Conservation (phyloP, 2,113 vertebrate genomes). For the Catharus minimus region DNA sequence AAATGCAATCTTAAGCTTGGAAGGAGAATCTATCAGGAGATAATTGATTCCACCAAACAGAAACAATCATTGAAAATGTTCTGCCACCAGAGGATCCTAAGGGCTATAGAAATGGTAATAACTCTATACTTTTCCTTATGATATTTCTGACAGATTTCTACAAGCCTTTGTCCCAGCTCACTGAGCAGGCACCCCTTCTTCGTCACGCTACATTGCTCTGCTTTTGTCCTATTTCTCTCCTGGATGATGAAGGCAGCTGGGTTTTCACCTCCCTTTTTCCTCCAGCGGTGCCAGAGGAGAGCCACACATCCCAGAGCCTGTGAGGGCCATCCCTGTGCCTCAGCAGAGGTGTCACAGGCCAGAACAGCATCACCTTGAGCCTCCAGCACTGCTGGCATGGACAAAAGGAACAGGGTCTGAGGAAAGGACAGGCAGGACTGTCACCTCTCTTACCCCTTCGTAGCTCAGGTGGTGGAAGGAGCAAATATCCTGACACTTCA, state of each 20-base stretch:
- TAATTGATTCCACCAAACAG: conserved; percentile 75
- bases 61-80: conserved; percentile 71
- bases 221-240: conserved; percentile 30
- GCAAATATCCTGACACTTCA: neutral
- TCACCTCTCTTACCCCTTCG: accelerated
- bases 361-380: neutral
- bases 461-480: neutral
- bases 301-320: accelerated
- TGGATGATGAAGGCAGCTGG: neutral
- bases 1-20: conserved; percentile 74
- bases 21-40: conserved; percentile 73
- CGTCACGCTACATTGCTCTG: neutral
- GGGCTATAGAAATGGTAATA: conserved; percentile 61
- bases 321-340: neutral
- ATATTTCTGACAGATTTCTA: conserved; percentile 52
- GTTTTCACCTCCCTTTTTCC: neutral
- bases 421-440: neutral
- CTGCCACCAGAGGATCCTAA: conserved; percentile 52
- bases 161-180: conserved; percentile 17
- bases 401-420: accelerated
- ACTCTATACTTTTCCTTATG: conserved; percentile 32
- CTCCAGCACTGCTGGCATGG: neutral
- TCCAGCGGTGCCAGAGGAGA: neutral
- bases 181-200: conserved; percentile 12
- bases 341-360: neutral